A percentile compares a stretch with the other conserved stretches of the same genome.
Evolutionary conservation across 2,113 vertebrate genomes (phyloP).

Genomic region (Nycticebus coucang): DNA sequence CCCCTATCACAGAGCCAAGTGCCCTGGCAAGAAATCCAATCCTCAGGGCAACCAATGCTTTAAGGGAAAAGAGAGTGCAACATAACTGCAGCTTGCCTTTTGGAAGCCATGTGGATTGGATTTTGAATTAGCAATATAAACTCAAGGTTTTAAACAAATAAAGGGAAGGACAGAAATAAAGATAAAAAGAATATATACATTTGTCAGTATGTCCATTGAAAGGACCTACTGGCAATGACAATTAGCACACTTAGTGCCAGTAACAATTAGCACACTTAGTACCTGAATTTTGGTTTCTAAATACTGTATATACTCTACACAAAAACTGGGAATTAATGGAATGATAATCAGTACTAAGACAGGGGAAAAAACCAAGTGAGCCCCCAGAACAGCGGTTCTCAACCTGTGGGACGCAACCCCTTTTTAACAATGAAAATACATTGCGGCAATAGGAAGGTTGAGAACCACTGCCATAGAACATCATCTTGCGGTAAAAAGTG

Average conservation of each 20-base stretch:
- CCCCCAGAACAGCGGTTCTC: not conserved
- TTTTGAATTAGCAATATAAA: conserved; percentile 38
- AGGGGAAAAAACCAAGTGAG: not conserved
- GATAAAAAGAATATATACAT: not conserved
- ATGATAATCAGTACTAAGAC: not conserved
- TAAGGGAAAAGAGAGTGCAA: not conserved
- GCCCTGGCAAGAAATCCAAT: not conserved
- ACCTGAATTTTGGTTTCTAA: not conserved
- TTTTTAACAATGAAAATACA: too few species aligned
- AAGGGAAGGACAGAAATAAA: not conserved
- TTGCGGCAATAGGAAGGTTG: too few species aligned
- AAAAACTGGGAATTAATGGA: conserved; percentile 25
- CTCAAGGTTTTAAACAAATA: conserved; percentile 28
- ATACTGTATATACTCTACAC: not conserved
- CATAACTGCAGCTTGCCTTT: not conserved
- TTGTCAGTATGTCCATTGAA: not conserved
- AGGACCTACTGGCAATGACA: not conserved
- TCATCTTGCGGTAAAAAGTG: not conserved
- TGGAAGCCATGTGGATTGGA: not conserved
- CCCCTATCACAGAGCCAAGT: not conserved
- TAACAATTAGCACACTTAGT: not conserved
- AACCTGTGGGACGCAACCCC: too few species aligned
- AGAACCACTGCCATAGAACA: not conserved
- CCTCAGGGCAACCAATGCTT: not conserved
- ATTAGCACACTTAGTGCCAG: not conserved